Evolutionary conservation across 1,140 invertebrate species (phyloP).

Genomic region (Nephila pilipes): DNA sequence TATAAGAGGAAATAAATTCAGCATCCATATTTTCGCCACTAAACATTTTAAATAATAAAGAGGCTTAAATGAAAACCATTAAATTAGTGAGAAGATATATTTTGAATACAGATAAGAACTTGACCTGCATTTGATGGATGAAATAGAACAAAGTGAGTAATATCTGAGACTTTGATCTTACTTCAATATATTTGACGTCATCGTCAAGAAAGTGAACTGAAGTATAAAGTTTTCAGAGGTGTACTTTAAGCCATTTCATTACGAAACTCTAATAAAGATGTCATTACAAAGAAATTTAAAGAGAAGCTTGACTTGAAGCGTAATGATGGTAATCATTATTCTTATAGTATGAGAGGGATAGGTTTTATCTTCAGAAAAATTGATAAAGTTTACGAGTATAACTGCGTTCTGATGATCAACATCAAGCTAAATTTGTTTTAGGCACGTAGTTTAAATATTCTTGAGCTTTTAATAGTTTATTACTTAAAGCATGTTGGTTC

Average conservation of each 20-base stretch:
- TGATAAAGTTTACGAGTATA: not conserved
- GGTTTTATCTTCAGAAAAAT: too few species aligned
- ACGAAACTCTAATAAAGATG: not conserved
- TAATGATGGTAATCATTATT: constrained; percentile 34
- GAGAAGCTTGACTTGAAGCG: not conserved
- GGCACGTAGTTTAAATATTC: too few species aligned
- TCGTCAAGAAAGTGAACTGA: not conserved
- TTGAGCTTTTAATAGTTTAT: too few species aligned
- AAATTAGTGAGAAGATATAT: not conserved
- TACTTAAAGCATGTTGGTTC: too few species aligned
- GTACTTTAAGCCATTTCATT: not conserved
- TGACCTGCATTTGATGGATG: not conserved
- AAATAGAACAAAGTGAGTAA: not conserved
- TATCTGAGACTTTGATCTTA: not conserved
- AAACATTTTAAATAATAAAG: not conserved
- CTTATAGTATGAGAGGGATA: not conserved
- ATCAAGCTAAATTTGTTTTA: not conserved
- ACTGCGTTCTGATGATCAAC: not conserved
- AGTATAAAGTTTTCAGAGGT: not conserved
- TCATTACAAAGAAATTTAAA: not conserved
- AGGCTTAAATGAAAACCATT: not conserved
- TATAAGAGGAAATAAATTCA: not conserved
- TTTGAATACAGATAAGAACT: not conserved
- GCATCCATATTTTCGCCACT: not conserved
- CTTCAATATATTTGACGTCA: not conserved